These are phyloP conservation scores for Zelostemma sp. DNA, from an alignment of 1,140 invertebrate species.

Conservation along the genomic window DNA sequence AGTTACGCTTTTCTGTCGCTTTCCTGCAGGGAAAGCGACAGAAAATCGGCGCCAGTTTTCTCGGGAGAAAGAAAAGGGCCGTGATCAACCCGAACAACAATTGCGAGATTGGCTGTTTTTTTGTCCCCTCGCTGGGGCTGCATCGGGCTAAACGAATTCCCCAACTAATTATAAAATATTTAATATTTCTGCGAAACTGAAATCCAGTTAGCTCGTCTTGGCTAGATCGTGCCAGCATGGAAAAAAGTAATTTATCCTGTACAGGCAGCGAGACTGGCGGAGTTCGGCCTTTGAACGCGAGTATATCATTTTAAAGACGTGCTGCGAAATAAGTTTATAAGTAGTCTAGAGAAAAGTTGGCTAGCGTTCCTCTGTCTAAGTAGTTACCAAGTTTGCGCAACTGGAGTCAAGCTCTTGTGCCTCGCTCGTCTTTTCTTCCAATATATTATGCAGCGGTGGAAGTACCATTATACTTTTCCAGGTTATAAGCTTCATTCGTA, in stretches of 20 bases:
- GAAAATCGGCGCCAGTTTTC: no score
- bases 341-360: slow-evolving; percentile 65
- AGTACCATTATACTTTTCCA: slow-evolving; percentile 45
- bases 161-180: slow-evolving; percentile 48
- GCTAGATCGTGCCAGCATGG: slow-evolving; percentile 44
- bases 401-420: slow-evolving; percentile 56
- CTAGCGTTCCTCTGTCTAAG: slow-evolving; percentile 58
- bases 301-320: slow-evolving; percentile 67
- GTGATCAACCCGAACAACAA: no score
- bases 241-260: slow-evolving; percentile 54
- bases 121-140: no score
- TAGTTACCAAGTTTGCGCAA: slow-evolving; percentile 65
- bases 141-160: no score
- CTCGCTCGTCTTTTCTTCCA: slow-evolving; percentile 47
- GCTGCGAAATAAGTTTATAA: slow-evolving; percentile 68
- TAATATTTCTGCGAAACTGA: slow-evolving; percentile 27
- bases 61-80: no score
- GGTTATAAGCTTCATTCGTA: slow-evolving; percentile 31
- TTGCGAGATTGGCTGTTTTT: no score
- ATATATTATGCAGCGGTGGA: slow-evolving; percentile 61
- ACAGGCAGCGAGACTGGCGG: slow-evolving; percentile 37
- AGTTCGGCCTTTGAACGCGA: slow-evolving; percentile 43
- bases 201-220: slow-evolving; percentile 36
- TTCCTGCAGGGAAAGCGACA: no score
- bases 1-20: no score